Evolutionary conservation across 30 jellyfish, hydroid and myxozoan genomes (phyloP).

Genomic region (Turritopsis rubra): DNA sequence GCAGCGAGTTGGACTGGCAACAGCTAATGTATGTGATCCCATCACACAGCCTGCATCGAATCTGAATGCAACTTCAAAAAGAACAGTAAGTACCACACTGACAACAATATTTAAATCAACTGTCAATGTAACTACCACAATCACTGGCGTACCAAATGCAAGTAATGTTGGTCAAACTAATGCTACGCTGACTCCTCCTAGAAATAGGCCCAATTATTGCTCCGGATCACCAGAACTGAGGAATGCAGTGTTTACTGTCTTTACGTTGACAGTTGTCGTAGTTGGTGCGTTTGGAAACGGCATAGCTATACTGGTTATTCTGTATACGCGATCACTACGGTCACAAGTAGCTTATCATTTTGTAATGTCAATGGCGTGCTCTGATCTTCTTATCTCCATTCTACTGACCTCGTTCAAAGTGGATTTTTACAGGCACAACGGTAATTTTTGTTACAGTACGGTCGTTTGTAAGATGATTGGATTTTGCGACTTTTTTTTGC

Average conservation of each 20-base stretch:
- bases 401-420: background rate
- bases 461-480: background rate
- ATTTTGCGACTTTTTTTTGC: background rate
- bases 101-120: too few relatives aligned
- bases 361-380: background rate
- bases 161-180: too few relatives aligned
- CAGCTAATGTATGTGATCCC: too few relatives aligned
- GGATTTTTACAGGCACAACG: background rate
- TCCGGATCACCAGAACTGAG: background rate
- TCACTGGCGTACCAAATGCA: too few relatives aligned
- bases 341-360: background rate
- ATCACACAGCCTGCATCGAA: too few relatives aligned
- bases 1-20: too few relatives aligned
- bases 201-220: background rate
- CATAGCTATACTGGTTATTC: background rate
- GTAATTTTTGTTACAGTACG: background rate
- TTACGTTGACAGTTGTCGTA: background rate
- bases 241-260: background rate
- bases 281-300: background rate
- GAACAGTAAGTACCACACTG: too few relatives aligned
- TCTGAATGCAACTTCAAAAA: too few relatives aligned
- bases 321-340: slow-evolving; percentile 4
- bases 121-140: too few relatives aligned
- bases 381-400: background rate
- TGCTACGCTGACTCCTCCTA: too few relatives aligned